Percentiles rank a stretch among this genome's conserved stretches.
Evolutionary conservation across 2,797 vertebrate species (phyloP).

Genomic region (Sebastes minor): DNA sequence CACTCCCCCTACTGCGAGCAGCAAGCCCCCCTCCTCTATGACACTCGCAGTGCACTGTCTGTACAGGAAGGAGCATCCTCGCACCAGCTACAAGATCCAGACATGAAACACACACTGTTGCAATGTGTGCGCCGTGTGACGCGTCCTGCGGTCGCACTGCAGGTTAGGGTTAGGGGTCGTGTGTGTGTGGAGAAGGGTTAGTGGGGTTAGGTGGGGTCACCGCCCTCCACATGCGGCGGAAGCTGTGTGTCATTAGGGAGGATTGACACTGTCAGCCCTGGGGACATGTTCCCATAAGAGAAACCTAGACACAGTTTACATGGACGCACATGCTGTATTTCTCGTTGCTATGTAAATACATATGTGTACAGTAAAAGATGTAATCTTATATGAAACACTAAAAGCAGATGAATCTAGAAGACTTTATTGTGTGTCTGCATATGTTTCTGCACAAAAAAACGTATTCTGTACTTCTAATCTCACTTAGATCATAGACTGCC

Average conservation of each 20-base stretch:
- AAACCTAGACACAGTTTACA: slow-evolving; percentile 25
- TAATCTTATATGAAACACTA: neutral
- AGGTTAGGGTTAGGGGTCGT: slow-evolving; percentile 60
- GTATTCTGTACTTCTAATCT: neutral
- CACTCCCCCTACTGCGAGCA: slow-evolving; percentile 14
- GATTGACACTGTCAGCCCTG: slow-evolving; percentile 65
- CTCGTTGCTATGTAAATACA: neutral
- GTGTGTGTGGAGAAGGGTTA: slow-evolving; percentile 68
- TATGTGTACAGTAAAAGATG: neutral
- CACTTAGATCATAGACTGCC: neutral
- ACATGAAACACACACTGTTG: slow-evolving; percentile 17
- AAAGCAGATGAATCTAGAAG: neutral
- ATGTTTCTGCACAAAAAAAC: neutral
- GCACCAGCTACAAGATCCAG: slow-evolving; percentile 23
- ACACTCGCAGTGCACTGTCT: slow-evolving; percentile 20
- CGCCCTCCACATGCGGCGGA: slow-evolving; percentile 75
- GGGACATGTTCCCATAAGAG: slow-evolving; percentile 73
- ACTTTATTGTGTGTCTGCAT: neutral
- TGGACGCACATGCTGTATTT: slow-evolving; percentile 10
- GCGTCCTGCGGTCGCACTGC: slow-evolving; percentile 42
- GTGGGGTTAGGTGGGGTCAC: slow-evolving; percentile 76
- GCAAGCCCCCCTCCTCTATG: neutral
- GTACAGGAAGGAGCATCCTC: slow-evolving; percentile 17
- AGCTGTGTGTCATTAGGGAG: slow-evolving; percentile 77
- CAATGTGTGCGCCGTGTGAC: neutral